phyloP scores from a whole-genome alignment of 2,888 invertebrate species.

The Aquatica leii region DNA sequence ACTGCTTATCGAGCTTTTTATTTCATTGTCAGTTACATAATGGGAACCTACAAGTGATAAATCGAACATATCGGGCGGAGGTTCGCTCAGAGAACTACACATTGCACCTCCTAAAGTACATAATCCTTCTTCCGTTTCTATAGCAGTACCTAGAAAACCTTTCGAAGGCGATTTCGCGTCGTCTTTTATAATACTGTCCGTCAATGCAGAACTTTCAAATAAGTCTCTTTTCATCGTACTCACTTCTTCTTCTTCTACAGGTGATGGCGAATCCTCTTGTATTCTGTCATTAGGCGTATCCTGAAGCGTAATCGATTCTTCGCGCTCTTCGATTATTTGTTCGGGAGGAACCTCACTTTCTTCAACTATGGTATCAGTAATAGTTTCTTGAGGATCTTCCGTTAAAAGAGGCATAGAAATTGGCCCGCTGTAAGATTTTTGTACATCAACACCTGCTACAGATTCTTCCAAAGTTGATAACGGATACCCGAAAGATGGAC shows the following conservation, averaged over 20 bases:
- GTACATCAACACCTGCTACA: constrained; percentile 52
- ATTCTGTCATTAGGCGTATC: not conserved
- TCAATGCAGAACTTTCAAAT: constrained; percentile 14
- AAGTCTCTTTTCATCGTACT: not conserved
- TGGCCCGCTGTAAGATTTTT: constrained; percentile 57
- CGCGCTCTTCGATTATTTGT: constrained; percentile 13
- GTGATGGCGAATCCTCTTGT: not conserved
- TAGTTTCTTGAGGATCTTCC: constrained; percentile 58
- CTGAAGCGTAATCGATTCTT: not conserved
- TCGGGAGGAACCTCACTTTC: constrained; percentile 15
- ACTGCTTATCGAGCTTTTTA: constrained; percentile 14
- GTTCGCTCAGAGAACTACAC: constrained; percentile 60
- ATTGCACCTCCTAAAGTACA: constrained; percentile 56
- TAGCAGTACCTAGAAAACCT: constrained; percentile 18
- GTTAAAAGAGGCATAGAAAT: constrained; percentile 70
- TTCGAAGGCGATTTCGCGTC: constrained; percentile 9
- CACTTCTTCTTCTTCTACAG: not conserved
- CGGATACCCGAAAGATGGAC: constrained; percentile 56
- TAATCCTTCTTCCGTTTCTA: constrained; percentile 47
- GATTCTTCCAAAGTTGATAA: constrained; percentile 55
- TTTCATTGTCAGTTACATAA: constrained; percentile 14
- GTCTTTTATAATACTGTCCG: constrained; percentile 14
- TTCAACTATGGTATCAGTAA: constrained; percentile 12
- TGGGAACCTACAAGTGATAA: constrained; percentile 39
- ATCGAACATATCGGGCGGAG: constrained; percentile 60